phyloP scores from a whole-genome alignment of 92 coral and sea anemone genomes.

The Epizoanthus fatuus region DNA sequence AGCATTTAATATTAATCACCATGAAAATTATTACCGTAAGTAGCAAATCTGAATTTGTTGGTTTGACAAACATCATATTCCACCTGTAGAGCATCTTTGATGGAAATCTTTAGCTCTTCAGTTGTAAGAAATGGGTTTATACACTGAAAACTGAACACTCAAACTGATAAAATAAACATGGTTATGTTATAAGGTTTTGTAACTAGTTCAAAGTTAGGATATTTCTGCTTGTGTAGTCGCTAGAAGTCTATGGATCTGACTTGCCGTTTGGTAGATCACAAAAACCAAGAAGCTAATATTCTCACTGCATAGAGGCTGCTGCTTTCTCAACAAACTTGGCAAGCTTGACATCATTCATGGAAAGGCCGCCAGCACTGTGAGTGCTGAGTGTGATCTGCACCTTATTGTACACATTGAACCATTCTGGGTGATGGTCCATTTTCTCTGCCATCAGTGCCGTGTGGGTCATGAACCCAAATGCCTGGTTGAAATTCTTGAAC shows the following conservation, averaged over 20 bases:
- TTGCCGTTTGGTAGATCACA: background rate
- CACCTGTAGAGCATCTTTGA: too few species aligned
- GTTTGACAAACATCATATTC: too few species aligned
- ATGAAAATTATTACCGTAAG: too few species aligned
- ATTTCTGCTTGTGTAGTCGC: background rate
- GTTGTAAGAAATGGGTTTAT: too few species aligned
- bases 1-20: too few species aligned
- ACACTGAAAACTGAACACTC: too few species aligned
- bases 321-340: slow-evolving; percentile 91
- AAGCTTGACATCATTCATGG: slow-evolving; percentile 89
- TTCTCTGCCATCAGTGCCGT: slow-evolving; percentile 94
- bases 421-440: slow-evolving; percentile 98
- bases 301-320: slow-evolving; percentile 35
- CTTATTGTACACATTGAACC: slow-evolving; percentile 94
- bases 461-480: slow-evolving; percentile 97
- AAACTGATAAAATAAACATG: background rate
- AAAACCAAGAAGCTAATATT: background rate
- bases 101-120: too few species aligned
- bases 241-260: background rate
- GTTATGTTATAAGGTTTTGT: background rate
- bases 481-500: slow-evolving; percentile 95
- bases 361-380: slow-evolving; percentile 94
- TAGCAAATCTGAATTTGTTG: too few species aligned
- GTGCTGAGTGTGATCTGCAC: slow-evolving; percentile 89
- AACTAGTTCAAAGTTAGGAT: background rate